phyloP scores from a whole-genome alignment of 2,888 invertebrate genomes.

The Elmis aenea region DNA sequence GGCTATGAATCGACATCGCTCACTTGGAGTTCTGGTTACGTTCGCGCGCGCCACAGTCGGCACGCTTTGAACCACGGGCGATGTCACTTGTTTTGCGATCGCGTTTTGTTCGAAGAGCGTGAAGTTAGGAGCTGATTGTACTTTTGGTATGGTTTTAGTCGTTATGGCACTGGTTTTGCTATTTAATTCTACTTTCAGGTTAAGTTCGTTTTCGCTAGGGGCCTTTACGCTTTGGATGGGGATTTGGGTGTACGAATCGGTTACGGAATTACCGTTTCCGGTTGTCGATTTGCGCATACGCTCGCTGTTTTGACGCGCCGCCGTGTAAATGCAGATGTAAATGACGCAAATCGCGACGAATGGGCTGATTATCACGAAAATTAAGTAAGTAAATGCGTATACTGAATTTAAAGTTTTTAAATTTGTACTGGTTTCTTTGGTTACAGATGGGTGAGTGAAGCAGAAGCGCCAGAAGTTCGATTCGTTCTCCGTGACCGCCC shows the following conservation, averaged over 20 bases:
- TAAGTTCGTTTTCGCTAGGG: constrained; percentile 41
- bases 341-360: constrained; percentile 65
- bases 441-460: constrained; percentile 9
- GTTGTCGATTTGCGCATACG: constrained; percentile 49
- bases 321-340: constrained; percentile 69
- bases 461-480: constrained; percentile 48
- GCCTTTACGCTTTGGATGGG: constrained; percentile 40
- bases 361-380: constrained; percentile 51
- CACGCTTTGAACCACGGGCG: constrained; percentile 4
- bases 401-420: constrained; percentile 43
- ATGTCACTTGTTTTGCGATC: constrained; percentile 16
- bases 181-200: constrained; percentile 1
- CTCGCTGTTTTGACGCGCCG: constrained; percentile 68
- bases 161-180: constrained; percentile 32
- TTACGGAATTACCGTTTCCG: constrained; percentile 50
- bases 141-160: constrained; percentile 32
- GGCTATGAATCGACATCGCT: constrained; percentile 62
- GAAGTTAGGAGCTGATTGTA: constrained; percentile 41
- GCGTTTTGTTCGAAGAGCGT: constrained; percentile 23
- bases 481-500: constrained; percentile 47
- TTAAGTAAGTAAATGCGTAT: constrained; percentile 47
- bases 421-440: constrained; percentile 15
- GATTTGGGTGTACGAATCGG: constrained; percentile 45
- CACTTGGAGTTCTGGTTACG: constrained; percentile 52
- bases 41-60: constrained; percentile 33